These are phyloP conservation scores for Acanthacorydalis orientalis DNA, from an alignment of 2,888 invertebrate genomes.

Conservation along the genomic window DNA sequence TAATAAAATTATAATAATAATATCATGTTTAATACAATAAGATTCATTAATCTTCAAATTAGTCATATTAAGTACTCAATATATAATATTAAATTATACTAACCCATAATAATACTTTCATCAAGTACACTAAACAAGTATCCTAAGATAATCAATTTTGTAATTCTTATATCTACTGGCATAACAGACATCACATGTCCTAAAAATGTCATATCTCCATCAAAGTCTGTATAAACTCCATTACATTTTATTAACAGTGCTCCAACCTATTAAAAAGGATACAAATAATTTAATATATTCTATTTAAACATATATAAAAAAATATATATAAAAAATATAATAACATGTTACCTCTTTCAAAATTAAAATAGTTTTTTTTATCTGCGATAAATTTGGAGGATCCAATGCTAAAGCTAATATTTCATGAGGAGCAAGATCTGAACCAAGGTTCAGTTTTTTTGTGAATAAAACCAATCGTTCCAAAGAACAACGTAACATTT, in stretches of 20 bases:
- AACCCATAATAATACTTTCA: conserved; percentile 71
- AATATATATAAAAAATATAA: conserved; percentile 4
- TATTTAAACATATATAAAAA: conserved; percentile 1
- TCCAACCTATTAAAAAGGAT: conserved; percentile 40
- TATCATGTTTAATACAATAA: neutral
- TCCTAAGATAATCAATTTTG: conserved; percentile 74
- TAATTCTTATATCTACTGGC: conserved; percentile 66
- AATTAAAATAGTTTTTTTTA: conserved; percentile 63
- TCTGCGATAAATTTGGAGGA: conserved; percentile 69
- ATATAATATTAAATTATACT: too few relatives aligned
- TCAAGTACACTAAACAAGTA: conserved; percentile 71
- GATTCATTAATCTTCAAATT: conserved; percentile 9
- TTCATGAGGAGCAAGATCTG: conserved; percentile 43
- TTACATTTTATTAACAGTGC: conserved; percentile 48
- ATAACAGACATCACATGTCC: conserved; percentile 68
- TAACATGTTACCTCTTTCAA: conserved; percentile 52
- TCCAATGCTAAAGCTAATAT: conserved; percentile 72
- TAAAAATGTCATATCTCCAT: conserved; percentile 78
- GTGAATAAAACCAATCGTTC: conserved; percentile 63
- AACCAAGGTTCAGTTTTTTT: conserved; percentile 67
- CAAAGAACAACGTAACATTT: conserved; percentile 66
- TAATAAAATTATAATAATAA: conserved; percentile 13
- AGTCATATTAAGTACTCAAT: too few relatives aligned
- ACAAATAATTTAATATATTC: conserved; percentile 2
- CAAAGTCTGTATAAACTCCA: conserved; percentile 34